Base-by-base conservation (phyloP, 2,888 invertebrate species). In the Hirtodrosophila histrioides region DNA sequence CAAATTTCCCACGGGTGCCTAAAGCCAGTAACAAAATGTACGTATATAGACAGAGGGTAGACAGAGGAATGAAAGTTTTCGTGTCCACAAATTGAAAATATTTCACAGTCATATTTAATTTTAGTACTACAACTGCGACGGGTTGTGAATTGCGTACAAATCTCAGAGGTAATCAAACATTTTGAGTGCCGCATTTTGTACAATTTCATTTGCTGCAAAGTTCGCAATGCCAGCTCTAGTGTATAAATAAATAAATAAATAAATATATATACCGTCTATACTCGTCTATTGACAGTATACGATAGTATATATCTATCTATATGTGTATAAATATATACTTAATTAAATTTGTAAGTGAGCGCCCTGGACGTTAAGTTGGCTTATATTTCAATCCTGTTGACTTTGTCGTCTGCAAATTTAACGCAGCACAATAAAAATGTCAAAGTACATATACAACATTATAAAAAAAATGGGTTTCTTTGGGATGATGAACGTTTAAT, bases 1-100 rank as follows among this genome's bases (percentile, higher is more conserved):
- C 75, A 78, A 86, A 85, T 85, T 85, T 85, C 84, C 84, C 84
- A 81, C 71, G 84, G 85, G 84, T 72, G 46, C 62, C 61, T 35
- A 53, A 66, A 50, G 66, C 40, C 64, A 65, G 69, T 65, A 63
- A 69, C 81, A 68, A 65, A 75, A 73, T 64, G 58, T 35, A 40
- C 23, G 29, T 45, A 27, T 24, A 64, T 11, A 45, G 8, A 37
- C 6, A 46, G 24, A 45, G 9, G 3, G 23, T 11, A 39, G 7
- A 35, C 35, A 36, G 39, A 33, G 11, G 53, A 45, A 68, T 39
- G 46, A 70, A 75, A 75, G 55, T 82, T 84, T 78, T 51, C 75
- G 73, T 84, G 88, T 84, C 87, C 88, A 85, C 88, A 84, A 84
- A 86, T 84, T 88, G 84, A 84, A 88, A 84, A 86, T 84, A 86